Conservation (phyloP, 2,888 invertebrate species). For the Panopea generosa region DNA sequence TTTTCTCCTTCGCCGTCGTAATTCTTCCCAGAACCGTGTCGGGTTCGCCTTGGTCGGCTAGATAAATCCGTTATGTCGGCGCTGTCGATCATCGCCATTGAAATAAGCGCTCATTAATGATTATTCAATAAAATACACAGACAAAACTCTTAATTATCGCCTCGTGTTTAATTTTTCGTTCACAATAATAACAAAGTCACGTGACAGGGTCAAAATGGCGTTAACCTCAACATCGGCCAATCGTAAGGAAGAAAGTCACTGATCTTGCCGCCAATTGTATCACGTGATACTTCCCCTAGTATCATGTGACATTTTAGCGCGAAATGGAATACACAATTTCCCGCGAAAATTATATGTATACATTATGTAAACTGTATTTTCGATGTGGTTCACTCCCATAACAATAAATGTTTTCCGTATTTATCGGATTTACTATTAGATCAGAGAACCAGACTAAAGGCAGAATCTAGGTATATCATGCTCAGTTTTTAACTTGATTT, state of each 20-base stretch:
- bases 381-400: too few relatives aligned
- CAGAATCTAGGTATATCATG: too few relatives aligned
- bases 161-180: conserved; percentile 33
- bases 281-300: conserved; percentile 32
- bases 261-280: conserved; percentile 52
- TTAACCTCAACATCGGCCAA: conserved; percentile 35
- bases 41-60: conserved; percentile 63
- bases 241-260: conserved; percentile 21
- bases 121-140: conserved; percentile 1
- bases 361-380: too few relatives aligned
- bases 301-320: conserved; percentile 68
- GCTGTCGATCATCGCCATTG: conserved; percentile 60
- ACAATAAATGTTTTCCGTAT: too few relatives aligned
- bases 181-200: conserved; percentile 68
- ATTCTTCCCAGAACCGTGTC: conserved; percentile 64
- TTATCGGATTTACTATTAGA: too few relatives aligned
- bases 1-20: conserved; percentile 70
- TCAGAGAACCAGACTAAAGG: too few relatives aligned
- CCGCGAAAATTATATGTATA: conserved; percentile 19
- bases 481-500: too few relatives aligned
- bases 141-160: not conserved
- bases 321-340: conserved; percentile 59
- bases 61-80: conserved; percentile 44
- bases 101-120: conserved; percentile 11
- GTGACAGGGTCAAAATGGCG: conserved; percentile 50